phyloP scores from a whole-genome alignment of 2,797 vertebrate genomes.

The Muraenolepis orangiensis region DNA sequence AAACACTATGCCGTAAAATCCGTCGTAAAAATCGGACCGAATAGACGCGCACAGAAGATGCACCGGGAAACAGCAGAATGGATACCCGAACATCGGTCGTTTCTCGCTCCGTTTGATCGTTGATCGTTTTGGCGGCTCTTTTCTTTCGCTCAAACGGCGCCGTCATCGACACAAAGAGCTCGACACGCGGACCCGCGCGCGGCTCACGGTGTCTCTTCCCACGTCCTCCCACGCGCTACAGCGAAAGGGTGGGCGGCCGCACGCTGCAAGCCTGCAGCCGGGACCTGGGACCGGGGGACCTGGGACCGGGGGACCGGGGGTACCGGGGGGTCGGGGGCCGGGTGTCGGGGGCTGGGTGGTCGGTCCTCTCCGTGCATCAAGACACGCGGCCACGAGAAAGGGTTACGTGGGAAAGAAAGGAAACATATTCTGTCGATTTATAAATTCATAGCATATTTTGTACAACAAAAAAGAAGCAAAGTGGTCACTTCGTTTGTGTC shows the following conservation, averaged over 20 bases:
- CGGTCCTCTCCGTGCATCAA: constrained; percentile 40
- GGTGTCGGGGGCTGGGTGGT: no score
- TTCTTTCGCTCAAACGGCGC: background rate
- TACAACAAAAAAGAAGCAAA: background rate
- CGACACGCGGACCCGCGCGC: constrained; percentile 21
- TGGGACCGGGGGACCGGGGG: no score
- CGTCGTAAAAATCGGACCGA: background rate
- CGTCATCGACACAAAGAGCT: constrained; percentile 1
- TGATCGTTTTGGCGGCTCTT: no score
- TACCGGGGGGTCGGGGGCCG: no score
- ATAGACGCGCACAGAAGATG: background rate
- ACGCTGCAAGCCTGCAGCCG: constrained; percentile 50
- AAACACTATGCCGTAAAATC: background rate
- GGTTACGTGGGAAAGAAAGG: background rate
- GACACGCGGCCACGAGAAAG: background rate
- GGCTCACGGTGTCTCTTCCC: constrained; percentile 44
- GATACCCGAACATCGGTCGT: background rate
- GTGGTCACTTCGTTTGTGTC: background rate
- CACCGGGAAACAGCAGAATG: background rate
- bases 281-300: no score
- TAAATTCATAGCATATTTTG: background rate
- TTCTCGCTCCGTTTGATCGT: background rate
- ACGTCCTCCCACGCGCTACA: constrained; percentile 53
- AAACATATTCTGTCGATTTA: background rate
- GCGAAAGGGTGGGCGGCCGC: background rate